Base-by-base conservation (phyloP, 2,797 vertebrate species). In the Platalea minor region DNA sequence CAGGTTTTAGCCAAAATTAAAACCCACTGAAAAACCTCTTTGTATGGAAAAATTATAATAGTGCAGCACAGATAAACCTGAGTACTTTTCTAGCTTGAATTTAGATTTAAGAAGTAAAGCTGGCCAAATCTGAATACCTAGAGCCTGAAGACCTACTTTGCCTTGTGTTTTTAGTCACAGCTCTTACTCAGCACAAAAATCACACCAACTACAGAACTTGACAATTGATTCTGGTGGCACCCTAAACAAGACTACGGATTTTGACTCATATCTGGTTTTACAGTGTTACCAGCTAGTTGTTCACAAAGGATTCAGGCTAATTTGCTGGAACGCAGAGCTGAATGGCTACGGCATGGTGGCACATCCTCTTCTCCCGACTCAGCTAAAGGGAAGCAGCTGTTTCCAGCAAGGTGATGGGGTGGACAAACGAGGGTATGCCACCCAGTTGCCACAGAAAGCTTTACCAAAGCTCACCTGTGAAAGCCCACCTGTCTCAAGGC, bases 291-390 rank as follows among this genome's bases (percentile, higher is more conserved):
- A 51, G 48, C 17, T 50, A 43, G 26, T 48, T 28, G 1, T 0
- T n/a, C 51, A 70, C 25, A 6, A 10, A 70, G 15, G 28, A 64
- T 35, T 64, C 37, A 13, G 13, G 16, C n/a, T 31, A 59, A 54
- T 56, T 83, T 11, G 1, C 17, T 8, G 39, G 54, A 83, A 37
- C 33, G 24, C 4, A 19, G n/a, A 41, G 17, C 21, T 50, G 20
- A 6, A 15, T 2, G 5, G 35, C 43, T 61, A 23, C 0, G 0
- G 7, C 7, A 13, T 8, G 17, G 15, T 17, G 17, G 9, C 24
- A 15, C 0, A 0, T 33, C 43, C 37, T 31, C 17, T 61, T 5
- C 70, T 76, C 26, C 61, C 51, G 51, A 73, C 59, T 69, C 48
- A 21, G 28, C 26, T 65, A 11, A 48, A 56, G 16, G 9, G 25